Evolutionary conservation across 2,797 vertebrate species (phyloP).

Genomic region (Enteromius paludinosus): DNA sequence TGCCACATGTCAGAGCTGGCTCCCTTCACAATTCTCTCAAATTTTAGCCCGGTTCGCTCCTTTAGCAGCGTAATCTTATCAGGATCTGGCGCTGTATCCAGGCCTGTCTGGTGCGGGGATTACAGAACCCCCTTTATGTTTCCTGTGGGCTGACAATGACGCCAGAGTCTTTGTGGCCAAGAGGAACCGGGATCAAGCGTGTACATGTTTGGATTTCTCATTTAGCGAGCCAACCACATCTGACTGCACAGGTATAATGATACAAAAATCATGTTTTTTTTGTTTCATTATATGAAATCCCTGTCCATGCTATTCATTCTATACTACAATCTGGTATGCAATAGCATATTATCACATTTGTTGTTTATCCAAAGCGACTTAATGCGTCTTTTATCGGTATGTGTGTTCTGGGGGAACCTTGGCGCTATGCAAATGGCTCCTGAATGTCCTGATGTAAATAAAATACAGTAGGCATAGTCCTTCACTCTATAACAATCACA

Average conservation of each 20-base stretch:
- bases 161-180: slow-evolving; percentile 42
- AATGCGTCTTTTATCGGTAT: background rate
- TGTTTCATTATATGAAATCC: slow-evolving; percentile 29
- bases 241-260: slow-evolving; percentile 27
- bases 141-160: slow-evolving; percentile 60
- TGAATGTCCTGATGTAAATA: background rate
- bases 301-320: background rate
- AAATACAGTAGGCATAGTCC: background rate
- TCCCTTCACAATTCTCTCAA: slow-evolving; percentile 53
- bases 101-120: slow-evolving; percentile 62
- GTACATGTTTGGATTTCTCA: slow-evolving; percentile 32
- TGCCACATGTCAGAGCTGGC: slow-evolving; percentile 50
- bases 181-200: slow-evolving; percentile 42
- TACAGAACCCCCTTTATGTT: slow-evolving; percentile 64
- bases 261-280: slow-evolving; percentile 8
- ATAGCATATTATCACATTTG: background rate
- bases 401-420: background rate
- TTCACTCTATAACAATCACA: background rate
- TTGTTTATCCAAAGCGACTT: background rate
- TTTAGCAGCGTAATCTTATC: slow-evolving; percentile 64
- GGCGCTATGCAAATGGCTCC: background rate
- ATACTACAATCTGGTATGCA: background rate
- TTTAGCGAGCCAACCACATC: slow-evolving; percentile 1
- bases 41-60: slow-evolving; percentile 51
- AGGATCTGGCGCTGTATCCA: slow-evolving; percentile 62